Percentiles rank a stretch among this genome's conserved stretches.
Conservation (phyloP, 2,113 vertebrate species). For the Danio rerio region DNA sequence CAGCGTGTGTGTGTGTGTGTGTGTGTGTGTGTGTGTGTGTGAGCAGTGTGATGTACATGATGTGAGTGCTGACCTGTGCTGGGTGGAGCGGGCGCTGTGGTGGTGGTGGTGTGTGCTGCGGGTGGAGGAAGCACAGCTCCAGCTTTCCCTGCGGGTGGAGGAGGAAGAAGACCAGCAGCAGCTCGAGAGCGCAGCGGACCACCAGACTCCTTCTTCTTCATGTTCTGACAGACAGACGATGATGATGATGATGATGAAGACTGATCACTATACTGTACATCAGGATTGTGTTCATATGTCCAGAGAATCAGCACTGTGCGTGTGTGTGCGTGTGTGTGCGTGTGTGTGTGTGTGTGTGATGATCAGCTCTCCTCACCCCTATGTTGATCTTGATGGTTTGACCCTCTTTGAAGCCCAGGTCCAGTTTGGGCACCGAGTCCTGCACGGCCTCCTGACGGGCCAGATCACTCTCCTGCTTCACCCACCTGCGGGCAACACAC, state of each 20-base stretch:
- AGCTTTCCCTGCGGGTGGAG: constrained; percentile 78
- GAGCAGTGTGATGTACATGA: too few relatives aligned
- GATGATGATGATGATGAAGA: too few relatives aligned
- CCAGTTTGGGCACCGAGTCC: constrained; percentile 84
- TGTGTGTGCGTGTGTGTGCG: too few relatives aligned
- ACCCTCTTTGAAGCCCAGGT: constrained; percentile 96
- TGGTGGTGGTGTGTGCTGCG: too few relatives aligned
- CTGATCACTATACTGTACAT: too few relatives aligned
- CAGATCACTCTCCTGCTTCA: constrained; percentile 91
- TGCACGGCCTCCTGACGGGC: constrained; percentile 80
- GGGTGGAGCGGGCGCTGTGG: too few relatives aligned
- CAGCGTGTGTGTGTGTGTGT: too few relatives aligned
- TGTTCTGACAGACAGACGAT: constrained; percentile 78
- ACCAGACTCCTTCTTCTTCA: constrained; percentile 88
- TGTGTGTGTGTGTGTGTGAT: too few relatives aligned
- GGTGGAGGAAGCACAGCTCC: too few relatives aligned
- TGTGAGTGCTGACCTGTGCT: too few relatives aligned
- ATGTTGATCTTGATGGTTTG: constrained; percentile 97
- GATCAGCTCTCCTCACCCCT: constrained; percentile 78
- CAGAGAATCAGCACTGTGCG: too few relatives aligned
- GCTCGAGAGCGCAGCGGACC: constrained; percentile 73
- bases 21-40: not conserved
- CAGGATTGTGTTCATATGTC: too few relatives aligned
- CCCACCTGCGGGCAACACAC: constrained; percentile 81
- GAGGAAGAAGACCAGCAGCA: constrained; percentile 76